phyloP scores from a whole-genome alignment of 2,797 vertebrate species.

The Delichon dasypus region DNA sequence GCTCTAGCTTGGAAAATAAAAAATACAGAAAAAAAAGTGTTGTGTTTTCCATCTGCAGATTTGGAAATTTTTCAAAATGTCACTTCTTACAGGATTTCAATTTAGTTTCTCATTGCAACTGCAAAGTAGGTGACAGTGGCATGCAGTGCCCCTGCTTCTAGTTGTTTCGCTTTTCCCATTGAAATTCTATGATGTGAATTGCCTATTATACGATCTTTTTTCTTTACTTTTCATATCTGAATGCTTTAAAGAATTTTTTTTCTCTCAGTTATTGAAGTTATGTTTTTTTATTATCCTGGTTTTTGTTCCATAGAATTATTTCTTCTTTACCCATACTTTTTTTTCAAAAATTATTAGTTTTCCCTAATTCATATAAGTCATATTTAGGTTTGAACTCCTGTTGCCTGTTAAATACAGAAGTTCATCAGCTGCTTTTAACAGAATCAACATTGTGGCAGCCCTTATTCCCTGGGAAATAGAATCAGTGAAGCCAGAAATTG shows the following conservation, averaged over 20 bases:
- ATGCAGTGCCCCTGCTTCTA: background rate
- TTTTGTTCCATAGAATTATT: background rate
- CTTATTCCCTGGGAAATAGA: background rate
- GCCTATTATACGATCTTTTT: background rate
- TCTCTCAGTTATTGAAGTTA: background rate
- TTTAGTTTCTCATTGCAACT: background rate
- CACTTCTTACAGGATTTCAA: conserved; percentile 7
- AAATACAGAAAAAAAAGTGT: background rate
- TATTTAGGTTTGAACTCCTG: conserved; percentile 21
- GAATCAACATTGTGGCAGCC: background rate
- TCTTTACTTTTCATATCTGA: background rate
- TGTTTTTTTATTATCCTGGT: background rate
- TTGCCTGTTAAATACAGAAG: conserved; percentile 15
- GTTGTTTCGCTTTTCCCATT: conserved; percentile 11
- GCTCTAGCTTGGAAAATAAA: background rate
- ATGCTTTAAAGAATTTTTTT: background rate
- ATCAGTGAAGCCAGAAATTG: background rate
- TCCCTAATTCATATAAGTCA: background rate
- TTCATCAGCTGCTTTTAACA: background rate
- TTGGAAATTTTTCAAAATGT: conserved; percentile 21
- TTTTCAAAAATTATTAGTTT: background rate
- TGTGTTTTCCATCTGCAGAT: background rate
- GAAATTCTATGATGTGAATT: background rate
- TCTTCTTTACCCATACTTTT: background rate
- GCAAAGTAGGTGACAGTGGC: background rate